Base-by-base conservation (phyloP, 2,888 invertebrate species). In the Apodemia zela region DNA sequence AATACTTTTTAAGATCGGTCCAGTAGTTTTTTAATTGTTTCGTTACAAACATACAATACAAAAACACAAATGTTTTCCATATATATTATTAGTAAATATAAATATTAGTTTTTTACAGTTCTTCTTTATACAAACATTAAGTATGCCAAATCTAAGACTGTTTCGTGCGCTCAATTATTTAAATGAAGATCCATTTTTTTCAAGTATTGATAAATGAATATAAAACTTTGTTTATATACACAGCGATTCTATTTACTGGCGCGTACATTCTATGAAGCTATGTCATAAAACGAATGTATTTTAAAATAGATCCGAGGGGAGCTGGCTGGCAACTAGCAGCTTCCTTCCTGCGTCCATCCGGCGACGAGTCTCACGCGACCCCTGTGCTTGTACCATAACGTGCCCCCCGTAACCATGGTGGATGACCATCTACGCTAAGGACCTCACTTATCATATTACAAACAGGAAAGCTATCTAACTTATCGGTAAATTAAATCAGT, bases 331-430 rank as follows among this genome's bases (percentile, higher is more conserved):
- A 91, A 90, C 89, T 89, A 87, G 90, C 82, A 83, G 88, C 89
- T 90, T 91, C 91, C 91, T 91, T 90, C 91, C 90, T 89, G 85
- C 82, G 86, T 72, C 78, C 91, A 87, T 90, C 89, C 90, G 90
- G 89, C 82, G 82, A 67, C 72, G 81, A 80, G 78, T 91, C 90
- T 85, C 90, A 90, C 90, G 89, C 89, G 87, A 84, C 84, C 77
- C 77, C 72, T 65, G 66, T 67, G 42, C 42, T 42, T 75, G 73
- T 72, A 75, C 76, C 76, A 72, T 69, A 62, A 66, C 67, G 64
- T 42, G 42, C 42, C 42, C 60, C 60, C 69, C 69, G 62, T 64
- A 61, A 47, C 25, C 65, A 68, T 72, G 75, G 73, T 73, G 71
- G 73, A 70, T 74, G 74, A 75, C 75, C 76, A 75, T 4, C 42